phyloP scores from a whole-genome alignment of 2,888 invertebrate genomes.

The Euclidia mi region DNA sequence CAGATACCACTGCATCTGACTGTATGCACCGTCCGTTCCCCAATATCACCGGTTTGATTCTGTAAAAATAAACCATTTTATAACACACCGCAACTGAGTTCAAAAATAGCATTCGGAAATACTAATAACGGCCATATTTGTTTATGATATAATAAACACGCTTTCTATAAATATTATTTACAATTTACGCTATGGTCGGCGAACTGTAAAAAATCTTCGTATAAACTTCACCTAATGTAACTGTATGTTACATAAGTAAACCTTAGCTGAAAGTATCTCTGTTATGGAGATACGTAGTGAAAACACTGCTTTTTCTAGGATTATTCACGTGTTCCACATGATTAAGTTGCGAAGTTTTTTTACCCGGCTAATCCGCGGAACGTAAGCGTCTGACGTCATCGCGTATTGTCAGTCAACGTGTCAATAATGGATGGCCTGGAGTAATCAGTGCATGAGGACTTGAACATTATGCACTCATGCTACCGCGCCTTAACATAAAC shows the following conservation, averaged over 20 bases:
- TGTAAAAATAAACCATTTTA: constrained; percentile 67
- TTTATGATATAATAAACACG: constrained; percentile 18
- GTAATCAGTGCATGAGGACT: constrained; percentile 52
- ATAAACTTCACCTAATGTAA: constrained; percentile 1
- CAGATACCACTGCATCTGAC: constrained; percentile 93
- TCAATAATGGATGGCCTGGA: constrained; percentile 34
- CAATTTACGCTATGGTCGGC: constrained; percentile 5
- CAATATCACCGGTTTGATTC: constrained; percentile 95
- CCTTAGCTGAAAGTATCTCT: not conserved
- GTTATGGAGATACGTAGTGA: constrained; percentile 1
- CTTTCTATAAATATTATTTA: constrained; percentile 16
- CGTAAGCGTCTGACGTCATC: constrained; percentile 12
- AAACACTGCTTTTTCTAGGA: constrained; percentile 1
- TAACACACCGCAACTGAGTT: constrained; percentile 10
- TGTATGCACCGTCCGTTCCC: constrained; percentile 95
- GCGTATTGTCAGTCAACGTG: constrained; percentile 18
- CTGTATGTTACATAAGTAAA: constrained; percentile 4
- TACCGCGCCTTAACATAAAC: constrained; percentile 39
- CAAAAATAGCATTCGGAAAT: constrained; percentile 14
- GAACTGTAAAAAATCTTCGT: constrained; percentile 1
- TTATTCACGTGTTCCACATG: constrained; percentile 10
- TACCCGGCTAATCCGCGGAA: constrained; percentile 7
- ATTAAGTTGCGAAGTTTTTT: not conserved
- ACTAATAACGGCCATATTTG: constrained; percentile 16
- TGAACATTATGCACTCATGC: constrained; percentile 18